Evolutionary conservation across 2,888 invertebrate genomes (phyloP), one percentile per base, ranked within the genome.

Genomic region (Autographa gamma): DNA sequence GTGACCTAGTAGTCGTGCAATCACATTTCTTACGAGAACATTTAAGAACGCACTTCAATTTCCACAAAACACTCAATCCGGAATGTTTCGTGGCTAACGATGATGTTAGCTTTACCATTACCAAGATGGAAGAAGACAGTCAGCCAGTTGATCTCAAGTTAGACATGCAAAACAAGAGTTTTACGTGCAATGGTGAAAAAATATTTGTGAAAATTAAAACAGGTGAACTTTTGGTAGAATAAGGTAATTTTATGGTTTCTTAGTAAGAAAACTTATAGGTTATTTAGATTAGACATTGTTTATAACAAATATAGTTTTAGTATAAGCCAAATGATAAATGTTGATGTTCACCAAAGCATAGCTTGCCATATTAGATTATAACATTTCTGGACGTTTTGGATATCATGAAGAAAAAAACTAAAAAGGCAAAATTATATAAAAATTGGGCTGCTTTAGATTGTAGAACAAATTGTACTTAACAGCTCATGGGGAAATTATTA

Each of bases 1-100:
- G 98, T 91, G 98, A 98, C 92, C 97, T 98, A 89, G 97, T 97
- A 32, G 97, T 97, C 34, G 96, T 97, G 5, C 97, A 98, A 84
- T 97, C 97, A 70, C 97, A 97, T 85, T 97, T 97, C 79, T 93
- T 98, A 48, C 96, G 97, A 58, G 98, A 98, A 84, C 98, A 98
- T 91, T 96, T 97, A 56, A 97, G 97, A 87, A 95, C 98, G 66
- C 98, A 98, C 90, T 98, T 98, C 88, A 92, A 92, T 82, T 95
- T 95, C 70, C 96, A 96, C 84, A 97, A 96, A 88, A 93, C 92
- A 71, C 87, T 96, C 48, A 94, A 91, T 71, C 95, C 97, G 0
- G 97, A 97, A 85, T 96, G 96, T 83, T 97, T 94, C 86, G 96
- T 96, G 86, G 96, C 96, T 77, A 96, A 96, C 85, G 96, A 97